phyloP scores from a whole-genome alignment of 2,113 vertebrate species.

The Plestiodon gilberti region DNA sequence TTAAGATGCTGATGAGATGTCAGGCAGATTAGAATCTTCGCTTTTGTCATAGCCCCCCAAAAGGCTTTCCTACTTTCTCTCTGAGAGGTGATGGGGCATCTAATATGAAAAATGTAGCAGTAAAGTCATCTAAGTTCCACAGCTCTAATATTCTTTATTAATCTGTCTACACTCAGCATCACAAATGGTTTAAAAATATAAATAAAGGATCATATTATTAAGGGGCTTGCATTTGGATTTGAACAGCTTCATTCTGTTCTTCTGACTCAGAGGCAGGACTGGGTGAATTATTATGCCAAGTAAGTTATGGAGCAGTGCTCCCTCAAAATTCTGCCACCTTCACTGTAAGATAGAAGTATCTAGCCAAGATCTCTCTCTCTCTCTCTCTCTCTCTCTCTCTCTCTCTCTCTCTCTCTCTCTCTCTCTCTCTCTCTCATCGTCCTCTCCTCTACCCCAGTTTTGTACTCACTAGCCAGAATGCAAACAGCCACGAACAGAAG shows the following conservation, averaged over 20 bases:
- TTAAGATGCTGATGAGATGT: constrained; percentile 35
- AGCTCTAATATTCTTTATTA: constrained; percentile 24
- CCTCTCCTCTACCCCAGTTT: background rate
- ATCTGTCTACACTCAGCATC: background rate
- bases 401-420: no score
- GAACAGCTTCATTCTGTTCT: background rate
- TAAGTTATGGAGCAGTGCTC: background rate
- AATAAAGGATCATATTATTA: constrained; percentile 3
- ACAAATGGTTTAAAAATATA: constrained; percentile 35
- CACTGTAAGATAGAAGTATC: background rate
- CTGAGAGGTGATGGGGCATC: background rate
- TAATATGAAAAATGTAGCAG: constrained; percentile 15
- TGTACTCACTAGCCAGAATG: background rate
- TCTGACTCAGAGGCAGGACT: background rate
- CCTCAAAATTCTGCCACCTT: background rate
- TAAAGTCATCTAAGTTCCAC: background rate
- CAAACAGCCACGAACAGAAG: background rate
- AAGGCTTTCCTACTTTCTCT: constrained; percentile 8
- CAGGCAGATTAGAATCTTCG: constrained; percentile 34
- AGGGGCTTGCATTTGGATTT: background rate
- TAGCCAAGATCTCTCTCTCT: background rate
- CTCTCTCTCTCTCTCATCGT: no score
- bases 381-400: no score
- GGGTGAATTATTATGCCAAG: background rate
- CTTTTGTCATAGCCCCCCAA: constrained; percentile 23